A percentile compares a stretch with the other conserved stretches of the same genome.
These are phyloP conservation scores for Ardeotis arabs DNA, from an alignment of 2,113 vertebrate genomes.

Conservation along the genomic window DNA sequence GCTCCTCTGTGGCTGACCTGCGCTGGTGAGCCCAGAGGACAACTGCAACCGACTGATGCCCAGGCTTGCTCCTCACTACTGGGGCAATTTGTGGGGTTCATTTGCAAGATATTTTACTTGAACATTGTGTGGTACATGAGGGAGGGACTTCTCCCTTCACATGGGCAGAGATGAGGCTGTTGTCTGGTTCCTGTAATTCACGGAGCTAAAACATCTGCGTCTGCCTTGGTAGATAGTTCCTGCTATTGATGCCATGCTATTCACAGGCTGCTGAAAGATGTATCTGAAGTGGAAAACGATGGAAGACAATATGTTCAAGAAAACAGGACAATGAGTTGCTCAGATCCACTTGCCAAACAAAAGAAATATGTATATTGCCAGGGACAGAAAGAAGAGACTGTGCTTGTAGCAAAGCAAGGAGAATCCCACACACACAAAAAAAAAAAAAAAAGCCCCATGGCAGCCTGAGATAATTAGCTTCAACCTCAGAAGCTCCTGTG, in stretches of 20 bases:
- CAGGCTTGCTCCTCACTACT: background rate
- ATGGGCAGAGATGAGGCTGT: background rate
- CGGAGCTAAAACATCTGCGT: background rate
- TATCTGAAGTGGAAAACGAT: background rate
- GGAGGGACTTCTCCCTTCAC: background rate
- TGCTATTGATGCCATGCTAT: background rate
- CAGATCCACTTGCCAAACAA: background rate
- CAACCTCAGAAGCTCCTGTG: background rate
- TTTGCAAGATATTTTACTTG: background rate
- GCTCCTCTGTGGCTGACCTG: background rate
- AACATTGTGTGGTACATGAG: background rate
- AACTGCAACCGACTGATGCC: background rate
- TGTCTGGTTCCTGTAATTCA: background rate
- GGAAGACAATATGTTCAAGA: background rate
- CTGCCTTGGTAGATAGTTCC: background rate
- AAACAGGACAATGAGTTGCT: background rate
- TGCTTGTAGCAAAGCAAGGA: background rate
- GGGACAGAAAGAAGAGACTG: background rate
- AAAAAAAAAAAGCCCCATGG: background rate
- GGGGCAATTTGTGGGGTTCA: background rate
- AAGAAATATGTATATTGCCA: background rate
- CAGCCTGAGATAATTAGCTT: background rate
- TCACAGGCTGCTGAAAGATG: background rate
- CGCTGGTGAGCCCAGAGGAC: background rate
- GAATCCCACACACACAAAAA: background rate